Evolutionary conservation across 2,113 vertebrate genomes (phyloP), one percentile per base, ranked within the genome.

Genomic region (Psettodes erumei): DNA sequence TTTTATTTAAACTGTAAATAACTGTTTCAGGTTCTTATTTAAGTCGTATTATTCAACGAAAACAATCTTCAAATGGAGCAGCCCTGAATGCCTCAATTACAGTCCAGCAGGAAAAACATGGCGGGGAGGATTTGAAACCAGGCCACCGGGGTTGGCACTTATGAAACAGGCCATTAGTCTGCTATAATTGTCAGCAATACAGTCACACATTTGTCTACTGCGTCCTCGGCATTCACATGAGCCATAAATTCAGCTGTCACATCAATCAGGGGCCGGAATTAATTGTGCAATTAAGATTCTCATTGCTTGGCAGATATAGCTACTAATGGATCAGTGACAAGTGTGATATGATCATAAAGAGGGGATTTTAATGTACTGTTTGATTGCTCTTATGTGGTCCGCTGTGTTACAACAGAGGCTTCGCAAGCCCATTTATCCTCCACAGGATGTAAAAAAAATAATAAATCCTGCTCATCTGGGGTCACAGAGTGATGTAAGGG

Each of bases 251-350:
- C 35, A 50, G 79, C 86, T 86, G 93, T 93, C 92, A 93, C 89
- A 93, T 91, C 86, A 90, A 90, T 91, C 90, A 88, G 79, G 86
- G 67, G 67, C 87, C 59, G 16, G 81, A 94, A 94, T 94, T 93
- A 94, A 95, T 94, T 85, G 91, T 19, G 85, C 92, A 93, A 94
- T 95, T 94, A 94, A 93, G 89, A 93, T 88, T 88, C 87, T 90
- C 89, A 88, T 87, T 86, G 91, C 90, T 89, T 93, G 92, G 91
- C 92, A 94, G 92, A 92, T 85, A 90, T 54, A 79, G 88, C 85
- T 84, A 43, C 91, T 94, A 94, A 95, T 94, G 94, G 92, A 90
- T 92, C 89, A 84, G 76, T 87, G 93, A 94, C 91, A 91, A 94
- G 88, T 88, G 85, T 78, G 93, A 94, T 93, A 91, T 78, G 89